These are phyloP conservation scores for Recurvirostra avosetta DNA, from an alignment of 2,113 vertebrate species.

Conservation along the genomic window DNA sequence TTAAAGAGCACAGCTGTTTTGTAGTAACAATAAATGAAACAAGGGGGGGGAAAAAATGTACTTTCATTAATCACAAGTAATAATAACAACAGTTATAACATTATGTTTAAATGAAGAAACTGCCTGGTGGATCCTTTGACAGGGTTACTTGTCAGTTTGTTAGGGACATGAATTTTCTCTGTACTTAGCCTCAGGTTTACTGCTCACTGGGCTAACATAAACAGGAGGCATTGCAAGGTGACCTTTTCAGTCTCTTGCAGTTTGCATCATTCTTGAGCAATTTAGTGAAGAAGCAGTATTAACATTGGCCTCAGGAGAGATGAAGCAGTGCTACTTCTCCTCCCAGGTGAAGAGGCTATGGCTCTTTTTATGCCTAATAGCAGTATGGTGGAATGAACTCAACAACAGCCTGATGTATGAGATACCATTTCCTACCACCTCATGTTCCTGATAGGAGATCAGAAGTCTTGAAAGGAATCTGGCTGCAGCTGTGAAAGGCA, in stretches of 20 bases:
- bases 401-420: neutral
- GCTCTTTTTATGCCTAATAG: neutral
- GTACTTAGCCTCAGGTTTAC: constrained; percentile 9
- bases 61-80: neutral
- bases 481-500: accelerated
- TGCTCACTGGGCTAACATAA: constrained; percentile 27
- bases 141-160: neutral
- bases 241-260: constrained; percentile 60
- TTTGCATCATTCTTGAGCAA: constrained; percentile 53
- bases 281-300: constrained; percentile 26
- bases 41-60: neutral
- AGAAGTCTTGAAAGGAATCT: neutral
- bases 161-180: neutral
- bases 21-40: neutral
- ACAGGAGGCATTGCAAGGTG: constrained; percentile 36
- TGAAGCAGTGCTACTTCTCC: neutral
- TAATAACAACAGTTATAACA: neutral
- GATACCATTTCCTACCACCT: neutral
- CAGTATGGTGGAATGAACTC: neutral
- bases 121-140: neutral
- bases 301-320: neutral
- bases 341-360: neutral
- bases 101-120: neutral
- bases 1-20: neutral
- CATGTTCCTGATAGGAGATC: neutral